A percentile compares a stretch with the other conserved stretches of the same genome.
These are phyloP conservation scores for Drosophila ercepeae DNA, from an alignment of 1,140 invertebrate species.

Conservation along the genomic window DNA sequence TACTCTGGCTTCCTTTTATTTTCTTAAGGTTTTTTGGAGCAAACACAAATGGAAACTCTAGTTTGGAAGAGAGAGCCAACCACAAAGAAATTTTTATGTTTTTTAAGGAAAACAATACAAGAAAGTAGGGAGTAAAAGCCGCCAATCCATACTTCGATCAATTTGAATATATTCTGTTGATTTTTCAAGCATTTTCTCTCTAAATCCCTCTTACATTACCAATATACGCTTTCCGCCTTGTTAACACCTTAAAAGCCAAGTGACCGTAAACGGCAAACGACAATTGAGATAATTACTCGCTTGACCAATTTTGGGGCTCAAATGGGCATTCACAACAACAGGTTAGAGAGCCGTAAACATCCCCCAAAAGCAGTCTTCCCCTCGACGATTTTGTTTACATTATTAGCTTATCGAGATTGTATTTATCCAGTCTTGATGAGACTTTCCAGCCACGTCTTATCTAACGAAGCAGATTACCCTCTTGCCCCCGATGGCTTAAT, in stretches of 20 bases:
- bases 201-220: conserved; percentile 12
- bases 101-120: not conserved
- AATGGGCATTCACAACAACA: conserved; percentile 54
- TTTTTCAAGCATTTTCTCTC: not conserved
- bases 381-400: conserved; percentile 64
- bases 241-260: conserved; percentile 60
- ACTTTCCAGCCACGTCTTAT: conserved; percentile 37
- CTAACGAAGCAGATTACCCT: conserved; percentile 11
- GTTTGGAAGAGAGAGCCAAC: not conserved
- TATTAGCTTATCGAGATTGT: conserved; percentile 72
- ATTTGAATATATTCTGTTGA: not conserved
- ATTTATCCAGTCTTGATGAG: conserved; percentile 13
- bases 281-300: conserved; percentile 78
- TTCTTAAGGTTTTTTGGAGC: conserved; percentile 31
- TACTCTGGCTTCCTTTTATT: conserved; percentile 29
- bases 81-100: not conserved
- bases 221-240: conserved; percentile 39
- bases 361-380: conserved; percentile 18
- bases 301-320: conserved; percentile 54
- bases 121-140: too few species aligned
- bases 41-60: conserved; percentile 15
- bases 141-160: too few species aligned
- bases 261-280: conserved; percentile 49
- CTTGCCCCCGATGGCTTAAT: conserved; percentile 30
- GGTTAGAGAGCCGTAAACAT: conserved; percentile 21